Conservation (phyloP, 2,888 invertebrate species). For the Stenolophus ochropezus region DNA sequence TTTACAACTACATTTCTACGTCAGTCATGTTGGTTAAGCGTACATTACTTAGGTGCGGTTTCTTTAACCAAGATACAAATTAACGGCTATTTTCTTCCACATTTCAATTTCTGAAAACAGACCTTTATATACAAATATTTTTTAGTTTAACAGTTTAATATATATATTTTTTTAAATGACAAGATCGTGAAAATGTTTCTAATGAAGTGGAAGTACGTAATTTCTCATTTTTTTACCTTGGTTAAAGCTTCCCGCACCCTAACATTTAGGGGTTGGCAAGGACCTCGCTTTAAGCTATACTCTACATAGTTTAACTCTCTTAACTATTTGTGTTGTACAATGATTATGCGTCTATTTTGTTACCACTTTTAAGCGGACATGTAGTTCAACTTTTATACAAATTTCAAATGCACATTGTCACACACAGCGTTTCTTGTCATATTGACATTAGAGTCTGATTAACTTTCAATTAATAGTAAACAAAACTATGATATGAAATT, state of each 20-base stretch:
- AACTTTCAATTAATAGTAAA: conserved; percentile 4
- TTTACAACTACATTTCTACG: conserved; percentile 26
- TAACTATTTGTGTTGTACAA: conserved; percentile 44
- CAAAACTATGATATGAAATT: conserved; percentile 34
- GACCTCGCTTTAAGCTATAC: conserved; percentile 34
- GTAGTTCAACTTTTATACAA: conserved; percentile 35
- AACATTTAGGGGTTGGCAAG: conserved; percentile 31
- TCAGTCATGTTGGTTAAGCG: conserved; percentile 56
- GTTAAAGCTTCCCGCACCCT: not conserved
- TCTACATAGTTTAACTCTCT: conserved; percentile 15
- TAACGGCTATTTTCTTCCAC: no score
- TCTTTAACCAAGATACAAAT: not conserved
- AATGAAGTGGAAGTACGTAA: no score
- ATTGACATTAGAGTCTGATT: conserved; percentile 15
- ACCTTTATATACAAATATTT: no score
- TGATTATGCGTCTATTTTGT: conserved; percentile 45
- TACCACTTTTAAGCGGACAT: conserved; percentile 50
- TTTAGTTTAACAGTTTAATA: no score
- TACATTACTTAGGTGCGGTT: conserved; percentile 12
- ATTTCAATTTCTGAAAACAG: no score
- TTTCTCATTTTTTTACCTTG: not conserved
- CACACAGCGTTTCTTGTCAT: conserved; percentile 29
- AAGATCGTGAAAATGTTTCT: no score
- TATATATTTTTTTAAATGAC: no score
- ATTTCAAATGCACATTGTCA: conserved; percentile 29